These are phyloP conservation scores for Megalops cyprinoides DNA, from an alignment of 2,797 vertebrate species.

Conservation along the genomic window DNA sequence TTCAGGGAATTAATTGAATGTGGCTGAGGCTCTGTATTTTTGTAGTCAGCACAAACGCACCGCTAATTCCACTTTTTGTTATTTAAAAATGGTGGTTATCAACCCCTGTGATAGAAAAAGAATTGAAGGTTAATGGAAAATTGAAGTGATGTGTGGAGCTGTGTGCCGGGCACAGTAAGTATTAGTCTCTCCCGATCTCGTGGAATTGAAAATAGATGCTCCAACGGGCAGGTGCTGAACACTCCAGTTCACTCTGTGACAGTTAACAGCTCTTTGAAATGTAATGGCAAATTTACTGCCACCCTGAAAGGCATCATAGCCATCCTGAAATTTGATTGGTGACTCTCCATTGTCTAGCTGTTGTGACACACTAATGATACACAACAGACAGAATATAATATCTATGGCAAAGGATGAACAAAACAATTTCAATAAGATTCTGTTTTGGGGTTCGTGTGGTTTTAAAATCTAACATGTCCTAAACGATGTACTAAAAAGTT, in stretches of 20 bases:
- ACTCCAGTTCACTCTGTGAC: slow-evolving; percentile 1
- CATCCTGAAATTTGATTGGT: slow-evolving; percentile 8
- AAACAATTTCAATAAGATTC: neutral
- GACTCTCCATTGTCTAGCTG: neutral
- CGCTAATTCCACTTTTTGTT: slow-evolving; percentile 28
- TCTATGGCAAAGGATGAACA: neutral
- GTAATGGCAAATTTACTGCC: slow-evolving; percentile 26
- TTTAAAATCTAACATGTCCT: neutral
- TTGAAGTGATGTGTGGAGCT: slow-evolving; percentile 5
- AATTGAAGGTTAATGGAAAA: slow-evolving; percentile 19
- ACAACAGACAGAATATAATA: neutral
- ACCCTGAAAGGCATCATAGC: slow-evolving; percentile 20
- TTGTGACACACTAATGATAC: slow-evolving; percentile 1
- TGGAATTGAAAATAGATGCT: slow-evolving; percentile 22
- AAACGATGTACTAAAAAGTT: neutral
- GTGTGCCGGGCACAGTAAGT: neutral
- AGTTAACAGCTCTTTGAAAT: slow-evolving; percentile 26
- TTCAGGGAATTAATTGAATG: slow-evolving; percentile 31
- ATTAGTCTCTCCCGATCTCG: slow-evolving; percentile 10
- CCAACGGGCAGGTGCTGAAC: slow-evolving; percentile 4
- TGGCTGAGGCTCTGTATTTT: slow-evolving; percentile 31
- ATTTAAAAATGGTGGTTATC: slow-evolving; percentile 26
- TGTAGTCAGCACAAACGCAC: slow-evolving; percentile 27
- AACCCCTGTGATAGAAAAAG: slow-evolving; percentile 19
- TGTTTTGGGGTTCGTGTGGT: neutral